Conservation (phyloP, 2,888 invertebrate species). For the Sinhomidia bicolor region DNA sequence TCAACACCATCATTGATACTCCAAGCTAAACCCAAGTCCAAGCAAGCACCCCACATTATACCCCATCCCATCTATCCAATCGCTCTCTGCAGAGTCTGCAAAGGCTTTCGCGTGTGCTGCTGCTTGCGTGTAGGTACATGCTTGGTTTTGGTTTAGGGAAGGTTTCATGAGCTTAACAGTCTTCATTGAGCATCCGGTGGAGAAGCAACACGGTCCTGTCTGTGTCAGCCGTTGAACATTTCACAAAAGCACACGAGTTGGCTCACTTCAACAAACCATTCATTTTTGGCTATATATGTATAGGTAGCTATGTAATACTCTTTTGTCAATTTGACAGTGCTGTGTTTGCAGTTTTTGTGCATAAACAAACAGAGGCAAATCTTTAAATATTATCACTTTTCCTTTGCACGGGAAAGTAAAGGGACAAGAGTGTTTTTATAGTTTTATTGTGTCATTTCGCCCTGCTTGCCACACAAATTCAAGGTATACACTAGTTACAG, state of each 20-base stretch:
- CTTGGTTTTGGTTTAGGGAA: slow-evolving; percentile 58
- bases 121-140: too few species aligned
- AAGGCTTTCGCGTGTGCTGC: too few species aligned
- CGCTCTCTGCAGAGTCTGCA: neutral
- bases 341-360: neutral
- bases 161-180: slow-evolving; percentile 74
- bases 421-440: neutral
- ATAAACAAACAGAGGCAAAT: neutral
- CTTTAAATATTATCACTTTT: neutral
- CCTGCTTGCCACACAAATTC: slow-evolving; percentile 40
- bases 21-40: neutral
- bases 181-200: slow-evolving; percentile 77
- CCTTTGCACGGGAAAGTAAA: neutral
- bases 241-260: slow-evolving; percentile 35
- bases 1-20: neutral
- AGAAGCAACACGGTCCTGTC: slow-evolving; percentile 66
- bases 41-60: slow-evolving; percentile 29
- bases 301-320: too few species aligned
- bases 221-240: slow-evolving; percentile 47
- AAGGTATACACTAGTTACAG: neutral
- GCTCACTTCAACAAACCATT: neutral
- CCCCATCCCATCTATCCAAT: neutral
- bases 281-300: too few species aligned
- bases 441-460: slow-evolving; percentile 39
- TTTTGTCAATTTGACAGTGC: slow-evolving; percentile 1